Evolutionary conservation across 1,140 invertebrate species (phyloP).

Genomic region (Meloidogyne chitwoodi): DNA sequence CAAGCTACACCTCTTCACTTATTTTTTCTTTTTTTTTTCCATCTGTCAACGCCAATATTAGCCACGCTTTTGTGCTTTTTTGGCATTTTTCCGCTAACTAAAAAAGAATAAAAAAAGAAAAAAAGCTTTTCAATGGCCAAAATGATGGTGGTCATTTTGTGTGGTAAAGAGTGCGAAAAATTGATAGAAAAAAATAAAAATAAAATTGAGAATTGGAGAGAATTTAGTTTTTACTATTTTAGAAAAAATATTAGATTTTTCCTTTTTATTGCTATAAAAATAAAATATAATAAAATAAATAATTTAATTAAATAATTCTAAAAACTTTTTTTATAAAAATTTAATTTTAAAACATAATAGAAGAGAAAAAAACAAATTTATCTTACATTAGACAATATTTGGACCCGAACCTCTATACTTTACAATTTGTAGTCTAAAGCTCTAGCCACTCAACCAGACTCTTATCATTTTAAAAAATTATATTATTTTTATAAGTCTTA

Average conservation of each 20-base stretch:
- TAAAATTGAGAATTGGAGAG: background rate
- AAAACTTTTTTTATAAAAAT: no score
- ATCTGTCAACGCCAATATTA: background rate
- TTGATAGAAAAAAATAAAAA: background rate
- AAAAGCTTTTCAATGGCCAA: background rate
- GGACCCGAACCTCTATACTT: no score
- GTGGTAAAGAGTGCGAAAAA: background rate
- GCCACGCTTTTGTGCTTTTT: background rate
- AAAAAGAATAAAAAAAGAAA: background rate
- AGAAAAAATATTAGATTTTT: background rate
- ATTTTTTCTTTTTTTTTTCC: background rate
- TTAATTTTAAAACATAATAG: no score
- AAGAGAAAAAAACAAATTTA: no score
- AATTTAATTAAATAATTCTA: no score
- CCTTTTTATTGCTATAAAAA: background rate
- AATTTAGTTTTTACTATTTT: background rate
- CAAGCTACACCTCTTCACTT: background rate
- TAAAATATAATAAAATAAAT: no score
- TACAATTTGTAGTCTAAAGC: no score
- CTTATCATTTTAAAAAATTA: no score
- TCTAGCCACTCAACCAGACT: no score
- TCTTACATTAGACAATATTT: no score
- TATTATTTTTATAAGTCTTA: no score
- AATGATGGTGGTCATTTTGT: background rate
- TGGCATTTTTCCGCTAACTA: background rate